phyloP scores from a whole-genome alignment of 2,113 vertebrate species.

The Gnathonemus longibarbis region DNA sequence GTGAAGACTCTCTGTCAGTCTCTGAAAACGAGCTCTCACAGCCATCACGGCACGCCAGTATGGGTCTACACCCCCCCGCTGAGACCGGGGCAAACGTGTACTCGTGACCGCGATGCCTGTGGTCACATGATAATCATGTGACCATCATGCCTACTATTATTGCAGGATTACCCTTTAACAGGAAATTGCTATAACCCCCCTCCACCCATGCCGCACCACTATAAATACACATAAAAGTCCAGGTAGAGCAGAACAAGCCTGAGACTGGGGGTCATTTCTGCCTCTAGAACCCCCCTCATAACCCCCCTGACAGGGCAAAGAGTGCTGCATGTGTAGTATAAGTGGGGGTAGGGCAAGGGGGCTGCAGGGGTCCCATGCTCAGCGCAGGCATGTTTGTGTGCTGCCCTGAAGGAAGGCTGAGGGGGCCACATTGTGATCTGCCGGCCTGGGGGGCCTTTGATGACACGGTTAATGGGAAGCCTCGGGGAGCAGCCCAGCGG shows the following conservation, averaged over 20 bases:
- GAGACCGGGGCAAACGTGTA: slow-evolving; percentile 35
- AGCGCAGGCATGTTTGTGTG: slow-evolving; percentile 85
- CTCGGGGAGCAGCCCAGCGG: slow-evolving; percentile 78
- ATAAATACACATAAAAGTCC: slow-evolving; percentile 39
- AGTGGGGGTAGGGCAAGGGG: slow-evolving; percentile 17
- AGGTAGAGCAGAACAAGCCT: slow-evolving; percentile 25
- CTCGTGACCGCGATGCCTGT: slow-evolving; percentile 39
- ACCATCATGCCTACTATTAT: slow-evolving; percentile 47
- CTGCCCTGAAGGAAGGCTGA: slow-evolving; percentile 70
- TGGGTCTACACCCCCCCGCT: slow-evolving; percentile 31
- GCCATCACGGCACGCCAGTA: slow-evolving; percentile 25
- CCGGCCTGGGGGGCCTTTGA: slow-evolving; percentile 78
- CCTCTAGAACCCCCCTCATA: slow-evolving; percentile 37
- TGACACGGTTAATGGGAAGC: slow-evolving; percentile 97
- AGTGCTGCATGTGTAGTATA: slow-evolving; percentile 27
- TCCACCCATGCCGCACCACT: slow-evolving; percentile 23
- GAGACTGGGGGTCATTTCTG: slow-evolving; percentile 41
- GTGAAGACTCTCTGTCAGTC: slow-evolving; percentile 58
- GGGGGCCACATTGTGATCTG: slow-evolving; percentile 93
- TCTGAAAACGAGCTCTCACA: slow-evolving; percentile 33
- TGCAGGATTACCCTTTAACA: slow-evolving; percentile 48
- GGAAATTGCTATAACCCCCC: slow-evolving; percentile 22
- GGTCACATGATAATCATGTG: slow-evolving; percentile 56
- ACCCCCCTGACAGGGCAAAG: background rate
- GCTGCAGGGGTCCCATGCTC: slow-evolving; percentile 72